Evolutionary conservation across 1,140 invertebrate species (phyloP).

Genomic region (Oryctes rhinoceros): DNA sequence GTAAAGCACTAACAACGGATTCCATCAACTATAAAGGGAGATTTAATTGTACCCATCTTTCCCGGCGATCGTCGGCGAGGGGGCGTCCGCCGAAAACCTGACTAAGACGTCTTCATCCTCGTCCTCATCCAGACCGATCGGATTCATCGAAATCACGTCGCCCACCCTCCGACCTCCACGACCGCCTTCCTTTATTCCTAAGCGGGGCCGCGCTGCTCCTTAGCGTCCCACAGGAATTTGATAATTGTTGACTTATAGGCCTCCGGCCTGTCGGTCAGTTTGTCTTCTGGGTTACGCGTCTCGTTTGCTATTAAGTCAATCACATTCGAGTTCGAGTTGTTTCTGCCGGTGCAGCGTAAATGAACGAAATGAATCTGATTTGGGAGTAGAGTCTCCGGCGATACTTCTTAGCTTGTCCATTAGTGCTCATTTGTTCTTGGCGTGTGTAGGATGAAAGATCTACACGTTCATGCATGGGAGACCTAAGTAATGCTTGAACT

Average conservation of each 20-base stretch:
- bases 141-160: conserved; percentile 44
- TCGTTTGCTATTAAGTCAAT: neutral
- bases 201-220: conserved; percentile 23
- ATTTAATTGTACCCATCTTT: conserved; percentile 57
- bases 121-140: too few relatives aligned
- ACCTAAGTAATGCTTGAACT: conserved; percentile 16
- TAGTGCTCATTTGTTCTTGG: neutral
- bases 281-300: conserved; percentile 43
- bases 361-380: conserved; percentile 10
- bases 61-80: conserved; percentile 53
- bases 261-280: conserved; percentile 48
- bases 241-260: conserved; percentile 60
- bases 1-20: conserved; percentile 37
- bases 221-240: conserved; percentile 52
- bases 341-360: neutral
- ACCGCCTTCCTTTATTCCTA: conserved; percentile 23
- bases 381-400: neutral
- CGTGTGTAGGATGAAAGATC: too few relatives aligned
- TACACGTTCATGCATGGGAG: too few relatives aligned
- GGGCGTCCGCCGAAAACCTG: conserved; percentile 47
- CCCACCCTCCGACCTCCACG: conserved; percentile 9
- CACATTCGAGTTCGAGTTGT: neutral
- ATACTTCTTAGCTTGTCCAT: neutral
- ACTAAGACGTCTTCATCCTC: conserved; percentile 51
- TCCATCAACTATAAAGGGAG: conserved; percentile 50